Conservation (phyloP, 92 coral and sea anemone species). For the Siderastrea siderea region DNA sequence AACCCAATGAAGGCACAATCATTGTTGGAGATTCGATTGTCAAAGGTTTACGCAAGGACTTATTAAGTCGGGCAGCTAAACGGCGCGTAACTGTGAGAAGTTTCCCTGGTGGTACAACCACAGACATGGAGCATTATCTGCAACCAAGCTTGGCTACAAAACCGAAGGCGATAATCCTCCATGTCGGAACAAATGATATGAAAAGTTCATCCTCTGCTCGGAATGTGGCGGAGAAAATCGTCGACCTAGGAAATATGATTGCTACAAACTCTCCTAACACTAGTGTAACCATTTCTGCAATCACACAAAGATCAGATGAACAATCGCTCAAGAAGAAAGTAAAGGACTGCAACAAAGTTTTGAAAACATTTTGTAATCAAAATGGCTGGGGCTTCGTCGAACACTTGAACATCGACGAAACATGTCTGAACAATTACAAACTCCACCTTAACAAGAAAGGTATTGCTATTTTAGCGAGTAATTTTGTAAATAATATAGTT, state of each 20-base stretch:
- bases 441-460: no score
- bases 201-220: constrained; percentile 18
- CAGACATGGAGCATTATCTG: constrained; percentile 36
- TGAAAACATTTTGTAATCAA: no score
- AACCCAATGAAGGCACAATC: no score
- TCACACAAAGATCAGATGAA: constrained; percentile 34
- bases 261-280: constrained; percentile 30
- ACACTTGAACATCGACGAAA: no score
- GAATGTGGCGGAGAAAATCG: constrained; percentile 29
- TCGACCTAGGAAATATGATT: constrained; percentile 35
- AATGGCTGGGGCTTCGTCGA: no score
- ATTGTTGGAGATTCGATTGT: no score
- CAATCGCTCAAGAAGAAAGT: constrained; percentile 17
- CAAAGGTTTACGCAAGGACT: constrained; percentile 33
- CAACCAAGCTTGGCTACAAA: constrained; percentile 26
- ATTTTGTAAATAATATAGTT: no score
- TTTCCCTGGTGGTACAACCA: no score
- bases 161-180: constrained; percentile 34
- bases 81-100: constrained; percentile 26
- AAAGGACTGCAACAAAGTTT: no score
- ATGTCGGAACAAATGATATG: constrained; percentile 42
- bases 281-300: constrained; percentile 29
- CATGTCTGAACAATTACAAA: no score
- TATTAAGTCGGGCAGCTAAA: constrained; percentile 10
- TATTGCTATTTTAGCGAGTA: no score